Base-by-base conservation (phyloP, 2,113 vertebrate genomes). In the Edolisoma coerulescens region DNA sequence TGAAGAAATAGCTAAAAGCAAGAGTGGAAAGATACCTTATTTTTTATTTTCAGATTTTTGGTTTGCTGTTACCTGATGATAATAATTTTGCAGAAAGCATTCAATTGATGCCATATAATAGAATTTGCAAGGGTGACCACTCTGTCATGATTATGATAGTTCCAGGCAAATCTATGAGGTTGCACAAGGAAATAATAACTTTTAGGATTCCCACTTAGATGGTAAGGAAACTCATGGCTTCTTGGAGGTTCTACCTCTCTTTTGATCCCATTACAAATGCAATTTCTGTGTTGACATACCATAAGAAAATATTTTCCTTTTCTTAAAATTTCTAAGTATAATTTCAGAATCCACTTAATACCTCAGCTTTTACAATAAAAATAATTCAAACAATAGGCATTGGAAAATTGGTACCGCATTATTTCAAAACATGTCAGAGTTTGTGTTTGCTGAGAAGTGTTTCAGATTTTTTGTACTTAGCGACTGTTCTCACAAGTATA, bases 1-100 rank as follows among this genome's bases (percentile, higher is more conserved):
- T 81, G 68, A 96, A 95, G 91, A 94, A 93, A 94, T 68, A 90
- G 77, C 87, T 96, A 92, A 97, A 96, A 95, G 74, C 64, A 63
- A 84, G 85, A 90, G 45, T 53, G 74, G 71, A 91, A 88, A 97
- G 8, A 69, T 11, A 80, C 30, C 30, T 81, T 83, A 23, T 79
- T 77, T 91, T 93, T 91, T 77, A 78, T 89, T 95, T 96, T 94
- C 63, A 84, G 60, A 69, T 78, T 96, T 96, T 96, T 91, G 52
- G 42, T 76, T 93, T 91, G 87, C 59, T 89, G 24, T 78, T 93
- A 84, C 77, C 42, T 24, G 16, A 91, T 9, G 63, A 95, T 2
- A 56, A 95, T 81, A 27, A 95, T 82, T 96, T 92, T 95, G 54
- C 80, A 89, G 74, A 52, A 87, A 65, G 32, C 57, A 92, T 45